Evolutionary conservation across 2,113 vertebrate species (phyloP).

Genomic region (Stegastes partitus): DNA sequence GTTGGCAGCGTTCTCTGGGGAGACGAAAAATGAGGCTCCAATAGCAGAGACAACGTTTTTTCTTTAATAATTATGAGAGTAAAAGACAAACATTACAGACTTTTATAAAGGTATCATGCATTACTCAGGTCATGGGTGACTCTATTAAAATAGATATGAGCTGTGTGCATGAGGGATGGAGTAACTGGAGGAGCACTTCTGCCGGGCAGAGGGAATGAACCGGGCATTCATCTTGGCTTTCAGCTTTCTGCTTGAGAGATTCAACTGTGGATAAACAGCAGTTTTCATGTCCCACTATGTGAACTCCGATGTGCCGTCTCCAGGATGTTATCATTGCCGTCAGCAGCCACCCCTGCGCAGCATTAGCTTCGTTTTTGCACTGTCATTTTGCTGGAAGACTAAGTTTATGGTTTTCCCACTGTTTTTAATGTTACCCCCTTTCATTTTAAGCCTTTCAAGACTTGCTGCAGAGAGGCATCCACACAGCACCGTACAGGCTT

Average conservation of each 20-base stretch:
- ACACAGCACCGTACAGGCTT: not conserved
- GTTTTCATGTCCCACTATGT: not conserved
- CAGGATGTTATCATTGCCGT: not conserved
- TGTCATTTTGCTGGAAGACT: not conserved
- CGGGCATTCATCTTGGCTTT: not conserved
- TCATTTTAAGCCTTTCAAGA: not conserved
- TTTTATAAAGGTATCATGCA: not conserved
- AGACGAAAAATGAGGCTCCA: not conserved
- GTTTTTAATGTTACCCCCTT: constrained; percentile 1
- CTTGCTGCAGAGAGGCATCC: not conserved
- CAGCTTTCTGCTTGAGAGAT: constrained; percentile 3
- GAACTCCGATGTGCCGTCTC: constrained; percentile 1
- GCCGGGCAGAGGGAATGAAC: not conserved
- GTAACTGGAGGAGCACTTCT: constrained; percentile 4
- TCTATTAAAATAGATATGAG: constrained; percentile 5
- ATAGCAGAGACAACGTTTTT: not conserved
- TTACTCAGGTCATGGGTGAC: constrained; percentile 1
- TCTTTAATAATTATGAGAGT: not conserved
- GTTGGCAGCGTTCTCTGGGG: not conserved
- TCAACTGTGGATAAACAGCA: not conserved
- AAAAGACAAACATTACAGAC: constrained; percentile 1
- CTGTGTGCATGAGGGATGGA: not conserved
- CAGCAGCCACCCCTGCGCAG: not conserved
- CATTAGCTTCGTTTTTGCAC: not conserved
- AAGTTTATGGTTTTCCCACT: not conserved